Percentiles rank a stretch among this genome's conserved stretches.
These are phyloP conservation scores for Zosterops lateralis DNA, from an alignment of 2,113 vertebrate species.

Conservation along the genomic window DNA sequence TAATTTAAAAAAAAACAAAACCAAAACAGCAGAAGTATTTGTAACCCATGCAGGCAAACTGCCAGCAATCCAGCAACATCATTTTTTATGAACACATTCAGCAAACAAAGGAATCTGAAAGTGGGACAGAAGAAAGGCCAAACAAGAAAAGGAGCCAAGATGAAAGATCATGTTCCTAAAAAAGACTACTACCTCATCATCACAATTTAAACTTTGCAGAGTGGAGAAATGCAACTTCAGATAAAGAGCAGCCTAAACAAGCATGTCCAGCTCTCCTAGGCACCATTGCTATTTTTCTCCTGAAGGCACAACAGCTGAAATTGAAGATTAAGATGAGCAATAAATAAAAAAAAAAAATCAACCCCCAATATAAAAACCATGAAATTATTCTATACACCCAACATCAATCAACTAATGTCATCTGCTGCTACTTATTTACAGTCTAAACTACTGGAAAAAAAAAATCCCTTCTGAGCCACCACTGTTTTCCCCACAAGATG, in stretches of 20 bases:
- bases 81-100: conserved; percentile 21
- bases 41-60: not conserved
- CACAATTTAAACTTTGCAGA: conserved; percentile 3
- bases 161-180: conserved; percentile 35
- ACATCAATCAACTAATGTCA: not conserved
- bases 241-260: conserved; percentile 13
- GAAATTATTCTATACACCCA: not conserved
- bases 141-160: not conserved
- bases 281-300: not conserved
- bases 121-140: not conserved
- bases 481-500: conserved; percentile 2
- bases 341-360: not conserved
- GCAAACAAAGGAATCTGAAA: conserved; percentile 28
- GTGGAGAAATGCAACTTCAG: conserved; percentile 2
- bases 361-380: not conserved
- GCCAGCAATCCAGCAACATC: not conserved
- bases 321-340: not conserved
- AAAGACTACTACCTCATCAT: conserved; percentile 34
- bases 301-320: not conserved
- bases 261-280: not conserved
- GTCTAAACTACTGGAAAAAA: not conserved
- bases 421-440: not conserved
- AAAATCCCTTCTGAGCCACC: not conserved
- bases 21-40: not conserved
- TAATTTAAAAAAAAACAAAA: not conserved